These are phyloP conservation scores for Bellardia pandia DNA, from an alignment of 2,888 invertebrate species.

Conservation along the genomic window DNA sequence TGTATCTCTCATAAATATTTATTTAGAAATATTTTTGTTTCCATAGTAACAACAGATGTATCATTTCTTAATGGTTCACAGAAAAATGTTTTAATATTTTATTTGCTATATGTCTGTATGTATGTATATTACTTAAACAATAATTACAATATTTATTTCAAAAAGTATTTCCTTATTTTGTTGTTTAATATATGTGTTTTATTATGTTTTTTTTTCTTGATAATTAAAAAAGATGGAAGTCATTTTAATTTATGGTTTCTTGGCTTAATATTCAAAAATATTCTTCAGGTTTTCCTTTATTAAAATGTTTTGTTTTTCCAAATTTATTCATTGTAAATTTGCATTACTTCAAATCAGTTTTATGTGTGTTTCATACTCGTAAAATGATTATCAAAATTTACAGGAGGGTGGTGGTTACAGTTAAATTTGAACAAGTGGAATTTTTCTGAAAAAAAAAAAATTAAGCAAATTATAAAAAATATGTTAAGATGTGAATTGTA, in stretches of 20 bases:
- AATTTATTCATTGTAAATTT: background rate
- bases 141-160: slow-evolving; percentile 18
- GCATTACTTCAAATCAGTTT: background rate
- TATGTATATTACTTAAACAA: slow-evolving; percentile 13
- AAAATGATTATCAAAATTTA: slow-evolving; percentile 70
- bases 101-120: background rate
- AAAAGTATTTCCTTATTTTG: background rate
- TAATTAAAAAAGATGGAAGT: slow-evolving; percentile 48
- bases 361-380: background rate
- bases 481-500: background rate
- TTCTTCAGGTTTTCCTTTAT: background rate
- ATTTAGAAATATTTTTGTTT: too few relatives aligned
- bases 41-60: too few relatives aligned
- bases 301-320: background rate
- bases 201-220: background rate
- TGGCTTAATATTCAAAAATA: slow-evolving; percentile 41
- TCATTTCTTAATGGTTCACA: background rate
- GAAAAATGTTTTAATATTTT: slow-evolving; percentile 10
- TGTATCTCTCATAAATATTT: too few relatives aligned
- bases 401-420: slow-evolving; percentile 59
- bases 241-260: slow-evolving; percentile 28
- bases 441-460: background rate
- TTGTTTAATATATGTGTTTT: slow-evolving; percentile 9
- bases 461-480: background rate
- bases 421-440: slow-evolving; percentile 49